These are phyloP conservation scores for Drosophila siamana DNA, from an alignment of 2,888 invertebrate species.

Conservation along the genomic window DNA sequence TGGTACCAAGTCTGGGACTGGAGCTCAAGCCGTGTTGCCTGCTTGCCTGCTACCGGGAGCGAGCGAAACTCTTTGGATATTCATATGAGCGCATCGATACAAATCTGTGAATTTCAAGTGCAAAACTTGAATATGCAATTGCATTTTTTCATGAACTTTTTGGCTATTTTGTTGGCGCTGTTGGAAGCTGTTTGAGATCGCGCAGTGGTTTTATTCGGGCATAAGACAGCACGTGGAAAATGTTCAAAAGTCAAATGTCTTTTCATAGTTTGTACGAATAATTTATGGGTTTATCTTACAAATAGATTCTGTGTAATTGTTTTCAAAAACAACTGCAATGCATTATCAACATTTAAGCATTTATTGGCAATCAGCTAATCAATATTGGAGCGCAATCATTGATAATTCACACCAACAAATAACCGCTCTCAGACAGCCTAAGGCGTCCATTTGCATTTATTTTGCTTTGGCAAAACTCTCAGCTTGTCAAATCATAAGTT, in stretches of 20 bases:
- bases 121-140: conserved; percentile 82
- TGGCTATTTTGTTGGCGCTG: conserved; percentile 16
- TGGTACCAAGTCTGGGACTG: neutral
- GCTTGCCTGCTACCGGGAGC: conserved; percentile 29
- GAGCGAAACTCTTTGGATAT: conserved; percentile 63
- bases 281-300: neutral
- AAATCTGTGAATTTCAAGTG: conserved; percentile 81
- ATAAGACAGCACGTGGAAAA: conserved; percentile 18
- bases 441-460: conserved; percentile 2
- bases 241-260: conserved; percentile 21
- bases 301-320: neutral
- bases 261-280: conserved; percentile 1
- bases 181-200: conserved; percentile 41
- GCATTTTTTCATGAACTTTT: conserved; percentile 60
- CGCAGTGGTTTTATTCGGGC: no score
- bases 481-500: conserved; percentile 23
- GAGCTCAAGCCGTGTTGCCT: conserved; percentile 12
- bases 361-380: neutral
- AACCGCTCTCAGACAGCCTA: neutral
- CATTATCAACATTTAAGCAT: neutral
- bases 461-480: neutral
- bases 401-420: no score
- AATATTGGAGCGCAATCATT: neutral
- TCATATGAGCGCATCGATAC: conserved; percentile 77
- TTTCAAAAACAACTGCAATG: neutral